These are phyloP conservation scores for Erebia epiphron DNA, from an alignment of 2,888 invertebrate genomes.

Conservation along the genomic window DNA sequence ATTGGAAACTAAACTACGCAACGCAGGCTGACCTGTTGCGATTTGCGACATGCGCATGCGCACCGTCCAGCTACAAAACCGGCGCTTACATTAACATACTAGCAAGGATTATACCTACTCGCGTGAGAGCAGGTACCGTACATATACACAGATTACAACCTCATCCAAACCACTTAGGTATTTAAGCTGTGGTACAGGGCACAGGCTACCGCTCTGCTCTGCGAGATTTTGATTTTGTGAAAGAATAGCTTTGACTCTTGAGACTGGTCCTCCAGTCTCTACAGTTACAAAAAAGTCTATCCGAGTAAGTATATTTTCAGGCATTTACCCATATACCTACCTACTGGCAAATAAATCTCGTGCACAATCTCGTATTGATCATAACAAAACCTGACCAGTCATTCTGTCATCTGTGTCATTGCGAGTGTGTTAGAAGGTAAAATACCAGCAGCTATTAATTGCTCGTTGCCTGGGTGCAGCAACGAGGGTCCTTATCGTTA, in stretches of 20 bases:
- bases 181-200: too few relatives aligned
- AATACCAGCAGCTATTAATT: not conserved
- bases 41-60: not conserved
- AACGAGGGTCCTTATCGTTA: not conserved
- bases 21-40: not conserved
- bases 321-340: too few relatives aligned
- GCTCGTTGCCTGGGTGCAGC: not conserved
- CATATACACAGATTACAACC: not conserved
- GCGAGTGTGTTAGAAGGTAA: not conserved
- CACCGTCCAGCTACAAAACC: not conserved
- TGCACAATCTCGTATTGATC: too few relatives aligned
- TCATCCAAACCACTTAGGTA: not conserved
- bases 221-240: too few relatives aligned
- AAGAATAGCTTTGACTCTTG: too few relatives aligned
- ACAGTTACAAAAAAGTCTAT: too few relatives aligned
- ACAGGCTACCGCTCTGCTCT: too few relatives aligned
- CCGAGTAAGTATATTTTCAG: too few relatives aligned
- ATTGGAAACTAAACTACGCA: not conserved
- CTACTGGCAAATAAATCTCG: too few relatives aligned
- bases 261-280: too few relatives aligned
- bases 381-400: not conserved
- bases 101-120: not conserved
- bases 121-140: not conserved
- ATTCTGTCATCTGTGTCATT: not conserved
- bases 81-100: conserved; percentile 1